Base-by-base conservation (phyloP, 2,888 invertebrate genomes). In the Ormia ochracea region DNA sequence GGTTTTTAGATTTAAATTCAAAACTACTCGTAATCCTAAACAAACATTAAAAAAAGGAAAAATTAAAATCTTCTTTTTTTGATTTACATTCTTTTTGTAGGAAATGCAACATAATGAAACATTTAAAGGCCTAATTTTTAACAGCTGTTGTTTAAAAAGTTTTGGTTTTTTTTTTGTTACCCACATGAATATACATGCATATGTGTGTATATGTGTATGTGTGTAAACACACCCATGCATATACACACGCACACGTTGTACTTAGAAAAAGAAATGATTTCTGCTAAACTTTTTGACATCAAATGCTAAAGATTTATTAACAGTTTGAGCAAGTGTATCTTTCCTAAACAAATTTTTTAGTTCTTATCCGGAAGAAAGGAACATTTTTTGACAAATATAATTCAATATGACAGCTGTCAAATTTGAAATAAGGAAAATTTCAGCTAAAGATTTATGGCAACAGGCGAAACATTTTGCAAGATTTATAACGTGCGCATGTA, bases 351-450 rank as follows among this genome's bases (percentile, higher is more conserved):
- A 48, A 52, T 59, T 52, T 26, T 48, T n/a, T 78, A 74, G 54
- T 63, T 81, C 66, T 81, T 74, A 33, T 43, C 66, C 28, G 38
- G 19, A 43, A 63, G 26, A 36, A 26, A 59, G n/a, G n/a, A n/a
- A n/a, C n/a, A n/a, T 23, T 17, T 28, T 23, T 23, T 70, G 28
- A 61, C 70, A 66, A 78, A 74, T 61, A 72, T 70, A 50, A 74
- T 78, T 81, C 75, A 78, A 74, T 81, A 63, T 78, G 78, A 75
- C 81, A 80, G 80, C 75, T 80, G 80, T 81, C 74, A 81, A 43
- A 65, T 48, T 76, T 70, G 14, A 58, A 81, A n/a, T n/a, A 77
- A 52, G 45, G 56, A 66, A 50, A 59, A 38, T 21, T 19, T 10
- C 21, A 74, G 12, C 31, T 14, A 50, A 65, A 48, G 48, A 76